Evolutionary conservation across 2,888 invertebrate species (phyloP).

Genomic region (Aphelenchoides bicaudatus): DNA sequence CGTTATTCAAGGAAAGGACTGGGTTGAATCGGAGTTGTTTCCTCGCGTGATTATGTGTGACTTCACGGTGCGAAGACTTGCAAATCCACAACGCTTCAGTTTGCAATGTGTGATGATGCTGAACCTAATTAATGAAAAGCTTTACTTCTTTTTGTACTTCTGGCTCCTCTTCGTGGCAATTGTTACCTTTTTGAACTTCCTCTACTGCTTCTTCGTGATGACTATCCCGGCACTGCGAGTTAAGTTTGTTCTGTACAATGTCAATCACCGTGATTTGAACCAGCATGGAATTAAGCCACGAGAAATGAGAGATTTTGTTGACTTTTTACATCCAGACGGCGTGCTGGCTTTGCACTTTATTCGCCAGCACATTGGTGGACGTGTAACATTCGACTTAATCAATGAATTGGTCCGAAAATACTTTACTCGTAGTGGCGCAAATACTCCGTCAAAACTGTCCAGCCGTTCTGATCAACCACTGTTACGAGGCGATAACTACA

Average conservation of each 20-base stretch:
- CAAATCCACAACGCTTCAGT: conserved; percentile 43
- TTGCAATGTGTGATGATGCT: conserved; percentile 45
- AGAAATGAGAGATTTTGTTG: conserved; percentile 36
- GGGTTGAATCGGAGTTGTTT: conserved; percentile 62
- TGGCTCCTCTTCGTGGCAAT: conserved; percentile 44
- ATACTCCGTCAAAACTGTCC: conserved; percentile 15
- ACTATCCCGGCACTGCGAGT: conserved; percentile 37
- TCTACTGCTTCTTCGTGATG: conserved; percentile 43
- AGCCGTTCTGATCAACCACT: conserved; percentile 16
- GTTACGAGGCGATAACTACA: conserved; percentile 12
- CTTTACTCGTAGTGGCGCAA: conserved; percentile 17
- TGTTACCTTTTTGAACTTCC: conserved; percentile 45
- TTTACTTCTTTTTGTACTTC: conserved; percentile 46
- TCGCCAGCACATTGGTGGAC: conserved; percentile 48
- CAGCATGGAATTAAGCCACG: neutral
- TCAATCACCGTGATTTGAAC: conserved; percentile 31
- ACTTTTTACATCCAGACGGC: conserved; percentile 47
- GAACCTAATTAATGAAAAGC: conserved; percentile 51
- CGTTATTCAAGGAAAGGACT: conserved; percentile 43
- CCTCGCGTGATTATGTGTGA: conserved; percentile 63
- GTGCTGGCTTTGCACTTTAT: conserved; percentile 49
- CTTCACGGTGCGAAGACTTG: conserved; percentile 43
- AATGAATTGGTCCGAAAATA: conserved; percentile 37
- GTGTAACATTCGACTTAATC: conserved; percentile 42
- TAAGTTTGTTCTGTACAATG: conserved; percentile 35